Evolutionary conservation across 1,140 invertebrate species (phyloP), one percentile per base, ranked within the genome.

Genomic region (Pteromalus puparum): DNA sequence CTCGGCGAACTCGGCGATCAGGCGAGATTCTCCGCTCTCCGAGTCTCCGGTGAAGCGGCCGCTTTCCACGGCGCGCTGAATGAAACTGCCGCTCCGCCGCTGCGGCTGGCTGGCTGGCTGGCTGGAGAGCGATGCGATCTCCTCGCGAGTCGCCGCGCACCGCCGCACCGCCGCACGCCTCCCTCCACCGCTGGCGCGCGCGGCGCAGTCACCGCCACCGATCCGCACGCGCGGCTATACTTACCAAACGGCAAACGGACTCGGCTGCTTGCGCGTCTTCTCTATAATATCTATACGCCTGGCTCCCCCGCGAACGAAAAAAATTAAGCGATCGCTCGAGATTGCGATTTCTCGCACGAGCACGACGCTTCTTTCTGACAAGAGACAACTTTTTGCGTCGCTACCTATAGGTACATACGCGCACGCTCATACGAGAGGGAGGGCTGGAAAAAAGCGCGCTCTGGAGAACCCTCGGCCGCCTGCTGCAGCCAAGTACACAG

Each of bases 61-160:
- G 65, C 74, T 53, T 68, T 77, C 74, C 61, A 70, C 82, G 82
- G 42, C 82, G 82, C 74, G 74, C 82, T 82, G 30, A 76, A 68
- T 76, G 53, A 75, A 82, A 82, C 81, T 82, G 72, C 15, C 6
- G 79, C 30, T 34, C n/a, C n/a, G n/a, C n/a, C n/a, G n/a, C n/a
- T n/a, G n/a, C n/a, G 30, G 30, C 30, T 34, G 30, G 30, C 30
- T 34, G 30, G 28, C 46, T 38, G 42, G 67, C 78, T 21, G 38
- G 78, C 67, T 12, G 21, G 34, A 53, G 48, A 13, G 21, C 18
- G 18, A 15, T 4, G 53, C 67, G 67, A 70, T 30, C 67, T 28
- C 67, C 67, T 70, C 21, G 53, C 67, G 67, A 68, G 67, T 28
- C n/a, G 67, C 67, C 26, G 24, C n/a, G n/a, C n/a, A 30, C 30